Conservation (phyloP, 2,888 invertebrate species). For the Scrobipalpa atriplicella region DNA sequence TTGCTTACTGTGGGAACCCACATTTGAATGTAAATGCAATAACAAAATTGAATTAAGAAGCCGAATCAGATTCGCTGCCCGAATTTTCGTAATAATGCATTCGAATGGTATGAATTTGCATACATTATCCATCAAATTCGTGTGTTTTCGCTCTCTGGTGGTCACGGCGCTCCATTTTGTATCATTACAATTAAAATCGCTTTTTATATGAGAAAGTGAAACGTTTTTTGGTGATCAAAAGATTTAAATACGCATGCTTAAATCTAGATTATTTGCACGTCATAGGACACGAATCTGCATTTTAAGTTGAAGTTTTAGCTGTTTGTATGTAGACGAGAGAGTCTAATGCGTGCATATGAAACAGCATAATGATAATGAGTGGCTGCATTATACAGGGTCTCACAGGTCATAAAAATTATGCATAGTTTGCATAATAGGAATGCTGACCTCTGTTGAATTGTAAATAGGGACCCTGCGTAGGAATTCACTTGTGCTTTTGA, state of each 20-base stretch:
- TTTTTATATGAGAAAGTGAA: constrained; percentile 12
- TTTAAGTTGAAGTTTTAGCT: no score
- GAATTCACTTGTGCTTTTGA: no score
- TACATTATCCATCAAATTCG: constrained; percentile 17
- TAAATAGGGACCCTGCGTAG: not conserved
- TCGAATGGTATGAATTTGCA: constrained; percentile 21
- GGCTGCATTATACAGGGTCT: constrained; percentile 11
- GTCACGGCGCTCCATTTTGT: constrained; percentile 22
- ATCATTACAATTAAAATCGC: constrained; percentile 10
- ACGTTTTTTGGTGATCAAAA: not conserved
- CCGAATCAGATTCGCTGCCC: not conserved
- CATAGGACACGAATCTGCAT: no score
- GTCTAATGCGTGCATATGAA: not conserved
- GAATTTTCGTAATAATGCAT: constrained; percentile 14
- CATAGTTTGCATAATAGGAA: constrained; percentile 11
- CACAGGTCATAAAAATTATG: constrained; percentile 12
- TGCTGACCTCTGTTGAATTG: constrained; percentile 4
- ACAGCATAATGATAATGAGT: not conserved
- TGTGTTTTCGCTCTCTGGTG: not conserved
- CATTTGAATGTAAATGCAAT: constrained; percentile 26
- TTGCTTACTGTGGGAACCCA: constrained; percentile 28
- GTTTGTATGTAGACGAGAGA: no score
- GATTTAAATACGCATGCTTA: no score
- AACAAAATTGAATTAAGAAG: constrained; percentile 10
- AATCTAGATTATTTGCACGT: no score